phyloP scores from a whole-genome alignment of 2,888 invertebrate genomes.

The Machimus atricapillus region DNA sequence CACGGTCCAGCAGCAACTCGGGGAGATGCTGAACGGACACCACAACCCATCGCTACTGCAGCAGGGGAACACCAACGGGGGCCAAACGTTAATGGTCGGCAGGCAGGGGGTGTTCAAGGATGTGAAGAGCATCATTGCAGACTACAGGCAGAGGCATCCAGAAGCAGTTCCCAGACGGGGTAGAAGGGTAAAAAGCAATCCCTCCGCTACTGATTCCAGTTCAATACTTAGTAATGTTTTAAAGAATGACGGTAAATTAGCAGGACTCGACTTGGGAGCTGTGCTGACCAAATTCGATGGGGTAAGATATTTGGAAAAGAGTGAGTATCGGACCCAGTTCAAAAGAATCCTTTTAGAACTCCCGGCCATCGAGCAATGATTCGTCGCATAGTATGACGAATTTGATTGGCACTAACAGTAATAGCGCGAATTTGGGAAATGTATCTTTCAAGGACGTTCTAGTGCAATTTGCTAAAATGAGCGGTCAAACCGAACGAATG shows the following conservation, averaged over 20 bases:
- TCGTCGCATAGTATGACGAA: conserved; percentile 64
- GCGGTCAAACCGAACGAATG: conserved; percentile 45
- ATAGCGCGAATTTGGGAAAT: conserved; percentile 55
- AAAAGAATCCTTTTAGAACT: conserved; percentile 47
- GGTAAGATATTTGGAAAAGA: conserved; percentile 23
- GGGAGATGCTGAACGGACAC: conserved; percentile 51
- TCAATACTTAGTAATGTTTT: conserved; percentile 50
- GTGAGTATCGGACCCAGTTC: not conserved
- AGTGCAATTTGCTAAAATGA: conserved; percentile 75
- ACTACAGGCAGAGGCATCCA: conserved; percentile 78
- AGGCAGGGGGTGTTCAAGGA: conserved; percentile 81
- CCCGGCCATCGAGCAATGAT: conserved; percentile 65
- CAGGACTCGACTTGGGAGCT: conserved; percentile 42
- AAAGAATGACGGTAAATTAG: conserved; percentile 49
- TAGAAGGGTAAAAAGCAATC: conserved; percentile 65
- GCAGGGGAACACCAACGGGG: conserved; percentile 14
- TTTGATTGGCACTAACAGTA: conserved; percentile 48
- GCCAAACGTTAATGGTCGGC: conserved; percentile 61
- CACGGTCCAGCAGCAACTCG: conserved; percentile 49
- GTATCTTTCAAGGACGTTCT: conserved; percentile 75
- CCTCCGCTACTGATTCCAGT: conserved; percentile 45
- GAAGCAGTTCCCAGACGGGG: conserved; percentile 76
- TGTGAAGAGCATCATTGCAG: conserved; percentile 82
- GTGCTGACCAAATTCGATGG: conserved; percentile 45
- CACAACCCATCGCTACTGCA: conserved; percentile 40